Percentiles rank a stretch among this genome's conserved stretches.
Conservation (phyloP, 1,140 invertebrate species). For the Halesus radiatus region DNA sequence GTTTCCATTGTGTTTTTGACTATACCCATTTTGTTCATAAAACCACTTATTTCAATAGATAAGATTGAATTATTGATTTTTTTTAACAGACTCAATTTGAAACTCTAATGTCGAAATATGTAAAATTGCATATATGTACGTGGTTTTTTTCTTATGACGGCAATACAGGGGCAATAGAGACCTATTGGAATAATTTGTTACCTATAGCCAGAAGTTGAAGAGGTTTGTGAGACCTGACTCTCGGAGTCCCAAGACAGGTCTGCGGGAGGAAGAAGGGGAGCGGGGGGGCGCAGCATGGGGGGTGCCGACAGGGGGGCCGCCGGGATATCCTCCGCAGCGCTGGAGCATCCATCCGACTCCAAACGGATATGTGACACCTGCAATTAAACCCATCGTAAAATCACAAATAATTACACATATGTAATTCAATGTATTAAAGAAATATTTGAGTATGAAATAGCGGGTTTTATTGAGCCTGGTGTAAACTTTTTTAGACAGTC, state of each 20-base stretch:
- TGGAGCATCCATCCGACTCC: slow-evolving; percentile 68
- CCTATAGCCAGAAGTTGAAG: slow-evolving; percentile 86
- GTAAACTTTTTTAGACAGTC: too few species aligned
- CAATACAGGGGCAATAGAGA: too few species aligned
- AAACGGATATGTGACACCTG: slow-evolving; percentile 64
- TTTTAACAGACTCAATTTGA: too few species aligned
- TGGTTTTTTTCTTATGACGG: too few species aligned
- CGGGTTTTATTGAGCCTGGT: too few species aligned
- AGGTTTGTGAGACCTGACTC: slow-evolving; percentile 77
- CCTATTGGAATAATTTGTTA: slow-evolving; percentile 1
- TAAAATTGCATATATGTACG: too few species aligned
- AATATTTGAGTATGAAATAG: slow-evolving; percentile 1
- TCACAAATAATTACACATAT: neutral
- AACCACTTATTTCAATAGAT: too few species aligned
- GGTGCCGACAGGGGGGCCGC: slow-evolving; percentile 61
- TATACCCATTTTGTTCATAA: too few species aligned
- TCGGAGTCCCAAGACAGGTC: slow-evolving; percentile 86
- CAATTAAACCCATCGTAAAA: neutral
- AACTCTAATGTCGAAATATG: too few species aligned
- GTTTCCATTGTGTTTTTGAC: too few species aligned
- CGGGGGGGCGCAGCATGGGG: slow-evolving; percentile 56
- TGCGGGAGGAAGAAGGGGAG: slow-evolving; percentile 60
- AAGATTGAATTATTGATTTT: too few species aligned
- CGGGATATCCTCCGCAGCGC: slow-evolving; percentile 58
- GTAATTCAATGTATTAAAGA: neutral